phyloP scores from a whole-genome alignment of 92 coral and sea anemone genomes.

The Palythoa caribaeorum region DNA sequence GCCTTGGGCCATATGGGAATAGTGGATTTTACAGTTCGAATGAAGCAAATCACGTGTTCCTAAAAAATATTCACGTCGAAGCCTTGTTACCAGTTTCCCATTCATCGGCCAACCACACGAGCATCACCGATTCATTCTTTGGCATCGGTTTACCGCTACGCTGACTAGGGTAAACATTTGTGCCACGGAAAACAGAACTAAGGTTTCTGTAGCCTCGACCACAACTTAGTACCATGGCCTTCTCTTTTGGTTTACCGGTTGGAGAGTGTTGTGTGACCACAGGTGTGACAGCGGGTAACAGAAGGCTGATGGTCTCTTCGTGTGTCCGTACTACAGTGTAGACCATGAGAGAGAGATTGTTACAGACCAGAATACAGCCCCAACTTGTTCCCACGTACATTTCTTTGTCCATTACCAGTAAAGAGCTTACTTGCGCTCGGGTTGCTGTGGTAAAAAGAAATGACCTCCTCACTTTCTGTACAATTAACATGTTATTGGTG shows the following conservation, averaged over 20 bases:
- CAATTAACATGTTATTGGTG: no score
- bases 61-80: not conserved
- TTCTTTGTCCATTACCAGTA: constrained; percentile 91
- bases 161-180: constrained; percentile 82
- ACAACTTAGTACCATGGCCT: constrained; percentile 88
- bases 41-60: not conserved
- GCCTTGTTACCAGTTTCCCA: constrained; percentile 69
- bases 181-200: constrained; percentile 84
- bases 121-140: constrained; percentile 81
- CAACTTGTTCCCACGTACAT: constrained; percentile 95
- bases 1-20: not conserved
- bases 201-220: constrained; percentile 98
- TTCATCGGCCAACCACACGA: constrained; percentile 94
- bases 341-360: constrained; percentile 86
- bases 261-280: constrained; percentile 60
- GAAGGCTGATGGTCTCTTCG: constrained; percentile 81
- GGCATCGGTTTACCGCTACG: constrained; percentile 82
- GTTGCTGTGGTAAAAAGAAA: constrained; percentile 61
- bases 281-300: constrained; percentile 90
- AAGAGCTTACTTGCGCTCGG: constrained; percentile 94
- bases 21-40: not conserved
- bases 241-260: constrained; percentile 65
- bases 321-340: constrained; percentile 92
- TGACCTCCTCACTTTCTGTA: not conserved
- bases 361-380: constrained; percentile 96